phyloP scores from a whole-genome alignment of 1,140 invertebrate species.

The Cheumatopsyche charites region DNA sequence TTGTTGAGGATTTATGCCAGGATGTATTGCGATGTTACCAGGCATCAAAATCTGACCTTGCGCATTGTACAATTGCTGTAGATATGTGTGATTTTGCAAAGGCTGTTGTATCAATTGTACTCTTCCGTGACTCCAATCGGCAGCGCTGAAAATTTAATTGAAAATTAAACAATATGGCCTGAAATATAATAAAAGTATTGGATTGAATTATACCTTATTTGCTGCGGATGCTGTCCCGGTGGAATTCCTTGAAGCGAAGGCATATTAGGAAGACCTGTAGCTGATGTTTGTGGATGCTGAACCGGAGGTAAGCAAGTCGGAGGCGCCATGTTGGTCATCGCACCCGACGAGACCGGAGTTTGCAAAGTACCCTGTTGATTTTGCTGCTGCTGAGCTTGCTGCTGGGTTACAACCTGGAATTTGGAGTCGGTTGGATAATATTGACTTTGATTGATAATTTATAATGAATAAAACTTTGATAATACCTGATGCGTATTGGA shows the following conservation, averaged over 20 bases:
- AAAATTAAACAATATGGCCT: background rate
- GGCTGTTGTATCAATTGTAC: constrained; percentile 85
- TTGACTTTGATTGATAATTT: background rate
- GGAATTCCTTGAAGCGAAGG: constrained; percentile 56
- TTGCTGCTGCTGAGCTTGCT: constrained; percentile 5
- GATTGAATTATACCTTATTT: constrained; percentile 52
- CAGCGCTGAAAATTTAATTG: constrained; percentile 49
- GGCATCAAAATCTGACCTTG: constrained; percentile 79
- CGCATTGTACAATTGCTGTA: constrained; percentile 80
- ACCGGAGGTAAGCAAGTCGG: constrained; percentile 8
- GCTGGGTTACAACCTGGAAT: constrained; percentile 15
- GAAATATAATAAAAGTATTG: background rate
- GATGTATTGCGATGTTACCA: constrained; percentile 67
- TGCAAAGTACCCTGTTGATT: constrained; percentile 29
- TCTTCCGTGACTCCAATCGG: constrained; percentile 66
- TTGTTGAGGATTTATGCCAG: constrained; percentile 78
- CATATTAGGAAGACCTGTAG: constrained; percentile 52
- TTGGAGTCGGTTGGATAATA: no score
- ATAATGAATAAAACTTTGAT: background rate
- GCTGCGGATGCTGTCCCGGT: constrained; percentile 56
- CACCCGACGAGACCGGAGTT: constrained; percentile 16
- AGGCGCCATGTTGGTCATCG: constrained; percentile 20
- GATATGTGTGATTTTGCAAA: constrained; percentile 61
- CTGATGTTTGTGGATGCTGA: constrained; percentile 48
- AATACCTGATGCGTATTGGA: constrained; percentile 38